These are phyloP conservation scores for Salpingus planirostris DNA, from an alignment of 2,888 invertebrate genomes.

Conservation along the genomic window DNA sequence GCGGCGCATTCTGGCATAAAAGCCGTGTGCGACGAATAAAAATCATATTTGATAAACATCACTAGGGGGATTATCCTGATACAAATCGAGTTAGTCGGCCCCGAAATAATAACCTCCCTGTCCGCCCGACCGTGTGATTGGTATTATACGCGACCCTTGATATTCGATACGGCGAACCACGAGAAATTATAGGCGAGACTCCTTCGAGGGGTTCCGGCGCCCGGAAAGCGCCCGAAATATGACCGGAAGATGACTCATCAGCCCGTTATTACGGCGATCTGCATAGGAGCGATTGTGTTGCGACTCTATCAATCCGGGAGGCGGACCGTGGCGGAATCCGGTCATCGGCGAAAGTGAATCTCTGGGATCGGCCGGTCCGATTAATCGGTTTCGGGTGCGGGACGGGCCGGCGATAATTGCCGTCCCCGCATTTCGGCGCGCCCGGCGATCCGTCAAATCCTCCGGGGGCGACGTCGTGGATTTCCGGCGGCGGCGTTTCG, in stretches of 20 bases:
- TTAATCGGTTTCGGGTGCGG: conserved; percentile 6
- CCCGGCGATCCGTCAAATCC: conserved; percentile 9
- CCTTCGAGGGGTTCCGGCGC: background rate
- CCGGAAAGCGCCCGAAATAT: conserved; percentile 18
- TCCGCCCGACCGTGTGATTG: conserved; percentile 37
- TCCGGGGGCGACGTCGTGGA: conserved; percentile 4
- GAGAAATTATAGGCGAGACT: conserved; percentile 12
- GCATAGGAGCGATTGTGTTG: no score
- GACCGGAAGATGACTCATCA: no score
- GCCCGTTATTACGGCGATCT: no score
- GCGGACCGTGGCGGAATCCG: no score
- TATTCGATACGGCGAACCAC: conserved; percentile 11
- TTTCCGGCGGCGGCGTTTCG: conserved; percentile 11
- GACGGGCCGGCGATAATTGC: no score
- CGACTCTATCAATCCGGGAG: no score
- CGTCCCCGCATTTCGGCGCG: no score
- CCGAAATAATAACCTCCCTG: conserved; percentile 38
- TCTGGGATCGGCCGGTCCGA: conserved; percentile 3
- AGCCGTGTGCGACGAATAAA: conserved; percentile 22
- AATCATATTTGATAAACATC: conserved; percentile 32
- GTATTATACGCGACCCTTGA: conserved; percentile 27
- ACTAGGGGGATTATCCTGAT: conserved; percentile 31
- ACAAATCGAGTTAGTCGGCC: conserved; percentile 35
- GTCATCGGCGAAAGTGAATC: conserved; percentile 9
- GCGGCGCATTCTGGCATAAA: conserved; percentile 13